Conservation (phyloP, 2,888 invertebrate genomes). For the Caenorhabditis sinica region DNA sequence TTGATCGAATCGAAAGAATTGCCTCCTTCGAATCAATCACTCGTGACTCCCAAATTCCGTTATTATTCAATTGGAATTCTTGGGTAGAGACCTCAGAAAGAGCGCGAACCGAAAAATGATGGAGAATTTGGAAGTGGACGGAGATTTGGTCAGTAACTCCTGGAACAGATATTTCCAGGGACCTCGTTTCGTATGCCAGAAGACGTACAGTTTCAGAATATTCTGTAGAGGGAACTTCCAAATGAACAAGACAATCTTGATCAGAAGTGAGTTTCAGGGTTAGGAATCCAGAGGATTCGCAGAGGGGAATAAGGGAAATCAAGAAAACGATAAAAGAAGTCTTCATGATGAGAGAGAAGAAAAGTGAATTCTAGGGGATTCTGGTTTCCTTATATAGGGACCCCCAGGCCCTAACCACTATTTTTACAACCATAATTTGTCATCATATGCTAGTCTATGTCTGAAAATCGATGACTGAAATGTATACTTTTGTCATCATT, state of each 20-base stretch:
- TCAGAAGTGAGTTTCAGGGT: constrained; percentile 29
- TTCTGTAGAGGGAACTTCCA: neutral
- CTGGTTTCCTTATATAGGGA: neutral
- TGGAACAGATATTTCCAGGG: constrained; percentile 18
- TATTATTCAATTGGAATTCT: constrained; percentile 26
- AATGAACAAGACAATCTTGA: constrained; percentile 46
- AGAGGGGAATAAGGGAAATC: neutral
- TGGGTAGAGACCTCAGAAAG: constrained; percentile 4
- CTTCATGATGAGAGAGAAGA: neutral
- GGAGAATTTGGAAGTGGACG: constrained; percentile 29
- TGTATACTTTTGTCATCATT: too few species aligned
- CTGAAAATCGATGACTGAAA: too few species aligned
- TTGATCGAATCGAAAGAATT: constrained; percentile 39
- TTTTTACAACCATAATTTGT: neutral
- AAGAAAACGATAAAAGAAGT: neutral
- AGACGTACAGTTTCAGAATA: constrained; percentile 48
- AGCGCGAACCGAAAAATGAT: constrained; percentile 32
- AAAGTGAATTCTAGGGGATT: neutral
- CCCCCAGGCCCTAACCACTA: neutral
- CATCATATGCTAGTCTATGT: neutral
- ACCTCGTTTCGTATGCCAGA: constrained; percentile 28
- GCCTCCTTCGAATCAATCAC: constrained; percentile 22
- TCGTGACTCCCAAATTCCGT: constrained; percentile 10
- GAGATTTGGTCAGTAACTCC: neutral
- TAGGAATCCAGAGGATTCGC: constrained; percentile 28